These are phyloP conservation scores for Meganola albula DNA, from an alignment of 2,888 invertebrate genomes.

Conservation along the genomic window DNA sequence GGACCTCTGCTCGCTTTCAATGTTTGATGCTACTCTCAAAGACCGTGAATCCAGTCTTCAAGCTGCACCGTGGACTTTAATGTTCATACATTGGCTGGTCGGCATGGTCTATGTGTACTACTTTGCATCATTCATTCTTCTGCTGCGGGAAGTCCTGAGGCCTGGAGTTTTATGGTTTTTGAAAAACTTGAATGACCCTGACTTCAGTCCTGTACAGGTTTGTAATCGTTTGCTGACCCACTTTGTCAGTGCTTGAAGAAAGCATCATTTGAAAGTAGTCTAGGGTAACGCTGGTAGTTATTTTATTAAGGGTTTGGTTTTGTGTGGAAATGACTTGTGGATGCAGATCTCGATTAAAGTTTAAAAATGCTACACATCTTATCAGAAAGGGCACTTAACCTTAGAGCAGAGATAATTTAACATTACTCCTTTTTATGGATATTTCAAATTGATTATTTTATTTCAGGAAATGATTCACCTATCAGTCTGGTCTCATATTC, in stretches of 20 bases:
- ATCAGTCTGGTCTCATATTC: slow-evolving; percentile 92
- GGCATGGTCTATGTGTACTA: slow-evolving; percentile 99
- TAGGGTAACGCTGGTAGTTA: too few relatives aligned
- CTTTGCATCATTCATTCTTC: slow-evolving; percentile 96
- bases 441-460: background rate
- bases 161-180: slow-evolving; percentile 99
- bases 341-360: too few relatives aligned
- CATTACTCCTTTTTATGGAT: too few relatives aligned
- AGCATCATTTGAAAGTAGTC: too few relatives aligned
- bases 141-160: slow-evolving; percentile 94
- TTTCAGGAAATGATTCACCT: slow-evolving; percentile 96
- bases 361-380: too few relatives aligned
- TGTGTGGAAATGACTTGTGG: too few relatives aligned
- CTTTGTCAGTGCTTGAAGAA: too few relatives aligned
- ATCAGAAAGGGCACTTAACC: too few relatives aligned
- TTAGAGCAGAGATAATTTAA: too few relatives aligned
- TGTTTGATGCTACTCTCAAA: slow-evolving; percentile 92
- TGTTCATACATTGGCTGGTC: slow-evolving; percentile 99
- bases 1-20: slow-evolving; percentile 95
- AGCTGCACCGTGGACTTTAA: slow-evolving; percentile 95
- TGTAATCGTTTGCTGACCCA: too few relatives aligned
- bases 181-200: slow-evolving; percentile 98
- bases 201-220: slow-evolving; percentile 98
- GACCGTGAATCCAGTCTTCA: slow-evolving; percentile 93
- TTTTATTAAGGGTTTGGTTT: too few relatives aligned